Percentiles rank a stretch among this genome's conserved stretches.
Evolutionary conservation across 2,888 invertebrate species (phyloP).

Genomic region (Sepioteuthis lessoniana): DNA sequence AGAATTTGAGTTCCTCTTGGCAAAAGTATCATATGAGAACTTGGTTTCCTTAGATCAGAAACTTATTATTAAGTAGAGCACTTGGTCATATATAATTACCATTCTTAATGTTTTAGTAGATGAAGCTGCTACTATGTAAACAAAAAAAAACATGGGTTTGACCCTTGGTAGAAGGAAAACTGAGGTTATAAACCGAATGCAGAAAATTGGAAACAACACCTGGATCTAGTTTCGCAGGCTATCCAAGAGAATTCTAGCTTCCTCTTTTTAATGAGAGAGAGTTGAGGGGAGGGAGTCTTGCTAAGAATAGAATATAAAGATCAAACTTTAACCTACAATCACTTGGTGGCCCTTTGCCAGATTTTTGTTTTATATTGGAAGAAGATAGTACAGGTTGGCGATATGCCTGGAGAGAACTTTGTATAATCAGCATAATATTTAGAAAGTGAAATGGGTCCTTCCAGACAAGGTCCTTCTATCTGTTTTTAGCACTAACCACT

Average conservation of each 20-base stretch:
- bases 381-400: background rate
- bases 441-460: background rate
- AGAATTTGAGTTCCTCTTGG: no score
- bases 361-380: background rate
- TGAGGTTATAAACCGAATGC: background rate
- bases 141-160: background rate
- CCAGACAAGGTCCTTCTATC: background rate
- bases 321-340: background rate
- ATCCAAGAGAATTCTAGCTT: background rate
- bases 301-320: background rate
- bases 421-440: background rate
- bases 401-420: background rate
- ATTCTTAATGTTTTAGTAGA: background rate
- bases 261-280: background rate
- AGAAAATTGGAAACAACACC: background rate
- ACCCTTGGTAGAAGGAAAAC: background rate
- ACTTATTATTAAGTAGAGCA: background rate
- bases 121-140: background rate
- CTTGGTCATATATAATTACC: background rate
- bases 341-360: background rate
- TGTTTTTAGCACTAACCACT: background rate
- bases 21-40: no score
- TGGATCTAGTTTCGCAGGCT: background rate
- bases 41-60: no score
- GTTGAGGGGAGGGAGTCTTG: background rate